These are phyloP conservation scores for Etheostoma perlongum DNA, from an alignment of 2,797 vertebrate species.

Conservation along the genomic window DNA sequence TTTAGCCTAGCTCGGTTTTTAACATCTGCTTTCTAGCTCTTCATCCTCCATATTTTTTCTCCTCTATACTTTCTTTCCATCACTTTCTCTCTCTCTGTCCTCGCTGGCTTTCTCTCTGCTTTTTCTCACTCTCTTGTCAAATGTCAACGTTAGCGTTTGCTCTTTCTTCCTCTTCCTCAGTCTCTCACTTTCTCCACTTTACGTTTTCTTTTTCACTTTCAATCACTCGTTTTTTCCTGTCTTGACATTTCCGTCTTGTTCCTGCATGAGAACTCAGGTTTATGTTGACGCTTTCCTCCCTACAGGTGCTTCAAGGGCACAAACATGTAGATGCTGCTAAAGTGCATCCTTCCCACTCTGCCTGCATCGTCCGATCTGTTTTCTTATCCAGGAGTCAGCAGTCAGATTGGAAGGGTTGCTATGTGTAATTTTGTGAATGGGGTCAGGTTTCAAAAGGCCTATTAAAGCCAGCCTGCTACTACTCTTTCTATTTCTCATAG, in stretches of 20 bases:
- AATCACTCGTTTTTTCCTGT: conserved; percentile 16
- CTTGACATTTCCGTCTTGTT: conserved; percentile 55
- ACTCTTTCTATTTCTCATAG: neutral
- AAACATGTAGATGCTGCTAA: conserved; percentile 16
- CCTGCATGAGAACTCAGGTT: conserved; percentile 41
- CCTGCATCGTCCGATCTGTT: conserved; percentile 13
- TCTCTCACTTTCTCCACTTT: conserved; percentile 37
- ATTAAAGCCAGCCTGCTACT: conserved; percentile 9
- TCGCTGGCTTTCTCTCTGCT: neutral
- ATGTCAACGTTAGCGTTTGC: conserved; percentile 63
- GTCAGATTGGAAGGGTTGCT: conserved; percentile 18
- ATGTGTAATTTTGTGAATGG: conserved; percentile 31
- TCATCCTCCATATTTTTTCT: neutral
- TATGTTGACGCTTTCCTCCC: conserved; percentile 26
- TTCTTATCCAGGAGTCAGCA: conserved; percentile 25
- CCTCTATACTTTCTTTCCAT: neutral
- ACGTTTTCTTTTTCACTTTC: conserved; percentile 48
- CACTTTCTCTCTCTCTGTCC: neutral
- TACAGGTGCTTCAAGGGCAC: conserved; percentile 40
- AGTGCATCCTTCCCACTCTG: conserved; percentile 2
- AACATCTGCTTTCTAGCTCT: neutral
- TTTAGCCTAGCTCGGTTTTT: conserved; percentile 1
- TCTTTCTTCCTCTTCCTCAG: conserved; percentile 15
- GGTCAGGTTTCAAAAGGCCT: conserved; percentile 19
- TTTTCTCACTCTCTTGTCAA: conserved; percentile 43